phyloP scores from a whole-genome alignment of 2,113 vertebrate species.

The Raphicerus campestris region DNA sequence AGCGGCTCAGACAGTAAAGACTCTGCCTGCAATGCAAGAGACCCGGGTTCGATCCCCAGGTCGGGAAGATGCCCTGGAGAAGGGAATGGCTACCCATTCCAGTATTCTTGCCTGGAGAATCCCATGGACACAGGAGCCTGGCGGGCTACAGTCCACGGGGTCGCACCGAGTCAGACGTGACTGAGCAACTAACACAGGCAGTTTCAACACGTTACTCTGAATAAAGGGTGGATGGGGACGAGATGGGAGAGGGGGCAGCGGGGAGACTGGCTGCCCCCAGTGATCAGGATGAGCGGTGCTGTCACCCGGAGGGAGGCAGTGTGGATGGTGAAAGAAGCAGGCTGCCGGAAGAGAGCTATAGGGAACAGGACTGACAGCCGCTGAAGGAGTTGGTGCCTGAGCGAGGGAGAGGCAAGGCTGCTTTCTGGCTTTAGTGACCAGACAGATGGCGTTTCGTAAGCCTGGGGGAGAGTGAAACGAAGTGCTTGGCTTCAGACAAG shows the following conservation, averaged over 20 bases:
- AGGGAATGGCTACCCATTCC: not conserved
- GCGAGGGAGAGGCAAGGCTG: not conserved
- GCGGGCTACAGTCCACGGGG: not conserved
- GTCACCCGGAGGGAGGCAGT: not conserved
- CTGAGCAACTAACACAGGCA: rapidly evolving
- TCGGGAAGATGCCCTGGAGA: not conserved
- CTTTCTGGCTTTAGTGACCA: not conserved
- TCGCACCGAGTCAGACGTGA: not conserved
- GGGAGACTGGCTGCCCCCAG: not conserved
- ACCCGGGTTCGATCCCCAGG: not conserved
- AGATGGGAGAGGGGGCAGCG: too few species aligned
- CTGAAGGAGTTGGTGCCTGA: rapidly evolving
- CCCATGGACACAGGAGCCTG: not conserved
- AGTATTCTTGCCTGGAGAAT: not conserved
- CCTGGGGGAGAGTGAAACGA: too few species aligned
- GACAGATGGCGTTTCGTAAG: not conserved
- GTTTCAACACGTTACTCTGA: not conserved
- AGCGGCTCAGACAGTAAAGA: not conserved
- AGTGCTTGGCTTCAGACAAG: not conserved
- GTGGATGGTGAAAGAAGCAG: rapidly evolving
- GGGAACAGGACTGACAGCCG: too few species aligned
- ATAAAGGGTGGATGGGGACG: not conserved
- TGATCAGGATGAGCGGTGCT: not conserved
- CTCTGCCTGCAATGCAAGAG: not conserved
- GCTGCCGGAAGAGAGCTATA: not conserved